Evolutionary conservation across 2,888 invertebrate genomes (phyloP).

Genomic region (Hoplodrina ambigua): DNA sequence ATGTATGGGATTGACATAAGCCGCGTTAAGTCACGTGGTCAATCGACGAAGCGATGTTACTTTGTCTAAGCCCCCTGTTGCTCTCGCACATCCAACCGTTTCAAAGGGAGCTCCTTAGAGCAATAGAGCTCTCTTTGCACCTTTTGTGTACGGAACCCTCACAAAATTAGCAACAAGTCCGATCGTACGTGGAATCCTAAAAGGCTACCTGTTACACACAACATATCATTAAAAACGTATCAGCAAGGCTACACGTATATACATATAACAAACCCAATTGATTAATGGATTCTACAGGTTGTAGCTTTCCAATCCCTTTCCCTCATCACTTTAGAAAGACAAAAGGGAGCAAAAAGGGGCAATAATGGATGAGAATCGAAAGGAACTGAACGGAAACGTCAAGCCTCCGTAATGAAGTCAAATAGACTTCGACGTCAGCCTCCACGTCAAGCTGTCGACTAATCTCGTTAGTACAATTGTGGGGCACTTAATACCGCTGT

Average conservation of each 20-base stretch:
- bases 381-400: slow-evolving; percentile 30
- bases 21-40: no score
- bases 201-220: background rate
- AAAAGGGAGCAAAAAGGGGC: slow-evolving; percentile 34
- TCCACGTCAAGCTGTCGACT: slow-evolving; percentile 37
- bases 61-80: no score
- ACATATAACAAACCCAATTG: slow-evolving; percentile 32
- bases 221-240: slow-evolving; percentile 3
- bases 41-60: no score
- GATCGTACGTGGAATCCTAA: background rate
- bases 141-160: no score
- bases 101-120: no score
- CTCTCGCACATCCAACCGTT: no score
- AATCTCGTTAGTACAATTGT: slow-evolving; percentile 54
- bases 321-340: slow-evolving; percentile 42
- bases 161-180: background rate
- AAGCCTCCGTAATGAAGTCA: slow-evolving; percentile 51
- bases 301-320: slow-evolving; percentile 38
- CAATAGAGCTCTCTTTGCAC: no score
- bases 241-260: background rate
- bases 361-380: slow-evolving; percentile 47
- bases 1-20: no score
- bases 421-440: slow-evolving; percentile 46
- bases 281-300: slow-evolving; percentile 45
- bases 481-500: slow-evolving; percentile 32